phyloP scores from a whole-genome alignment of 2,888 invertebrate species.

The Eristalis tenax region DNA sequence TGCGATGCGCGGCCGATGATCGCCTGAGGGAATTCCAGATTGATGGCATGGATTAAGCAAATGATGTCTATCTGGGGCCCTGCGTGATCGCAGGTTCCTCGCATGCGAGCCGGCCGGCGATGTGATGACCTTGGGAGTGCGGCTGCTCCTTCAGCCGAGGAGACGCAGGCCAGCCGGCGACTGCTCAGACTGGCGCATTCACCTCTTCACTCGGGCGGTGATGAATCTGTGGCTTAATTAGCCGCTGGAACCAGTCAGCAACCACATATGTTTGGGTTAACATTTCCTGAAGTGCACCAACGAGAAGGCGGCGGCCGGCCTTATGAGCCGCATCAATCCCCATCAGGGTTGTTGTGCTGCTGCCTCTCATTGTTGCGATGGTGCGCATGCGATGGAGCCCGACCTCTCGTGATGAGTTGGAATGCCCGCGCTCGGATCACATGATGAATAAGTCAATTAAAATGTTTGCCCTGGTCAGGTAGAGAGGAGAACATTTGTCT shows the following conservation, averaged over 20 bases:
- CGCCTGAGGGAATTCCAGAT: slow-evolving; percentile 69
- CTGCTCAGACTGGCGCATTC: slow-evolving; percentile 37
- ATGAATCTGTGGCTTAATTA: slow-evolving; percentile 66
- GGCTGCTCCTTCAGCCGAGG: slow-evolving; percentile 34
- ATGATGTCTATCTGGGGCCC: slow-evolving; percentile 59
- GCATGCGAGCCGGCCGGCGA: slow-evolving; percentile 6
- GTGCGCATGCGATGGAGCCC: slow-evolving; percentile 46
- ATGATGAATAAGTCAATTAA: slow-evolving; percentile 69
- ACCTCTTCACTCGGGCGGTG: slow-evolving; percentile 50
- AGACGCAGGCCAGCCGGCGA: neutral
- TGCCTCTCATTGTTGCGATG: neutral
- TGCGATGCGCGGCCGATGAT: slow-evolving; percentile 11
- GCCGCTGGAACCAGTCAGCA: slow-evolving; percentile 59
- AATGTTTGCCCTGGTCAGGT: slow-evolving; percentile 47
- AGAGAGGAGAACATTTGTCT: slow-evolving; percentile 15
- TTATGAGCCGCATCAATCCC: slow-evolving; percentile 65
- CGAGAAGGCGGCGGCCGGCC: slow-evolving; percentile 60
- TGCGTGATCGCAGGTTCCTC: slow-evolving; percentile 45
- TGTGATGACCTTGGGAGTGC: slow-evolving; percentile 56
- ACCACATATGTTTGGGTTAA: slow-evolving; percentile 61
- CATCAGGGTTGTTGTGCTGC: slow-evolving; percentile 45
- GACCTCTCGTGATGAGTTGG: slow-evolving; percentile 62
- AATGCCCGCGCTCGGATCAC: slow-evolving; percentile 10
- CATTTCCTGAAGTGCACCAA: slow-evolving; percentile 62
- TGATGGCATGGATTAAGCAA: slow-evolving; percentile 70